phyloP scores from a whole-genome alignment of 2,888 invertebrate species.

The Laothoe populi region DNA sequence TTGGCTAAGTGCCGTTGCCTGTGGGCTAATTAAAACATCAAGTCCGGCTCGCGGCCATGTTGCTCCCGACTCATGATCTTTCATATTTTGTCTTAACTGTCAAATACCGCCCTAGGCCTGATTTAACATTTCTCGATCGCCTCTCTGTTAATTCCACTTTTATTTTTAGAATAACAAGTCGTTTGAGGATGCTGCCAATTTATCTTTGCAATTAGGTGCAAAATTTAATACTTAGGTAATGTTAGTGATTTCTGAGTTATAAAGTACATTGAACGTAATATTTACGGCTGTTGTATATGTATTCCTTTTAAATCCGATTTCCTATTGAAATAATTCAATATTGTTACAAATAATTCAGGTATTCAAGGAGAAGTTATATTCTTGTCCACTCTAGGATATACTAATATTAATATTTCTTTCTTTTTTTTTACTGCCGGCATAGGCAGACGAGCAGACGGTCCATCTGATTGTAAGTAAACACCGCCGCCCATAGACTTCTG shows the following conservation, averaged over 20 bases:
- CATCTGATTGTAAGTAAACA: no score
- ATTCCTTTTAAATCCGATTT: no score
- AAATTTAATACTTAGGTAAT: neutral
- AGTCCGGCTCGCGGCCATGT: constrained; percentile 55
- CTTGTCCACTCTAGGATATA: no score
- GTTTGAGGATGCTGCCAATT: constrained; percentile 18
- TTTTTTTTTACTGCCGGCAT: no score
- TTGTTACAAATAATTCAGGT: no score
- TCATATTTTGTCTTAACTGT: constrained; percentile 82
- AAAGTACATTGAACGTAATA: no score
- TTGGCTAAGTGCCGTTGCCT: constrained; percentile 73
- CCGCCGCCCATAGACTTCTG: no score
- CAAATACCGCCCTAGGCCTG: constrained; percentile 52
- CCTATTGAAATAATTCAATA: no score
- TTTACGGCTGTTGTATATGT: no score
- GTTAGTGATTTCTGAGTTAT: neutral
- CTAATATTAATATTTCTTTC: no score
- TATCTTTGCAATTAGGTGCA: constrained; percentile 6
- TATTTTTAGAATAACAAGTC: constrained; percentile 12
- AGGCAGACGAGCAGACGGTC: no score
- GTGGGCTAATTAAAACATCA: constrained; percentile 83
- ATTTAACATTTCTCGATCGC: constrained; percentile 24
- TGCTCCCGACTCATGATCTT: constrained; percentile 69
- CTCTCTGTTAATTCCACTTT: constrained; percentile 21
- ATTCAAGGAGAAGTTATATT: no score